phyloP scores from a whole-genome alignment of 2,113 vertebrate genomes.

The Struthio camelus region DNA sequence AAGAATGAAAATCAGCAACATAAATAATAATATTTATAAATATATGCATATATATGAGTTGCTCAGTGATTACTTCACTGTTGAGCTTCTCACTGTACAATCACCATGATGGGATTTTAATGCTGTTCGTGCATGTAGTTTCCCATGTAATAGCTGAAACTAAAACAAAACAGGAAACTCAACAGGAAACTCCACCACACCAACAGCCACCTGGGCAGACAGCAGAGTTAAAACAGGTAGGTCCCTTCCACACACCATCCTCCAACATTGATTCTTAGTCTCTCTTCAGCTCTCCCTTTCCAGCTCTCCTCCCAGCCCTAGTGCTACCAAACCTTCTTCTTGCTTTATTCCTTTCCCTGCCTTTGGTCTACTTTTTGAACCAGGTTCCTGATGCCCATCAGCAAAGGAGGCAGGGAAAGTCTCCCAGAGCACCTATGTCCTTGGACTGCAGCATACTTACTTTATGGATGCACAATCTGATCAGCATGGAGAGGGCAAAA shows the following conservation, averaged over 20 bases:
- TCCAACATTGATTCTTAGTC: neutral
- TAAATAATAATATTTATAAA: neutral
- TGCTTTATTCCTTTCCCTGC: neutral
- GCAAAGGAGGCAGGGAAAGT: neutral
- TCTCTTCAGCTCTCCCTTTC: neutral
- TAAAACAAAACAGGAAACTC: neutral
- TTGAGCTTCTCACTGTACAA: neutral
- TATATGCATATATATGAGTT: neutral
- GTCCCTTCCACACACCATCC: neutral
- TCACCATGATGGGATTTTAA: neutral
- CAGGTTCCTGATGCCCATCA: neutral
- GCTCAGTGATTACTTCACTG: neutral
- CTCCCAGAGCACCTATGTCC: too few species aligned
- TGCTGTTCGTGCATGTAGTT: neutral
- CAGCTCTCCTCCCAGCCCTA: neutral
- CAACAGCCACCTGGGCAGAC: neutral
- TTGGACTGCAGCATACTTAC: neutral
- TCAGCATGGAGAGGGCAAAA: rapidly evolving
- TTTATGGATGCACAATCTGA: neutral
- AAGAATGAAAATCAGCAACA: neutral
- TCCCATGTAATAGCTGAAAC: neutral
- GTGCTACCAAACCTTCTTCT: neutral
- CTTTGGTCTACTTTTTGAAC: neutral
- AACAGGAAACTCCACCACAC: neutral
- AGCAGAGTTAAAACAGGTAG: neutral